These are phyloP conservation scores for Trematomus loennbergii DNA, from an alignment of 2,113 vertebrate genomes.

Conservation along the genomic window DNA sequence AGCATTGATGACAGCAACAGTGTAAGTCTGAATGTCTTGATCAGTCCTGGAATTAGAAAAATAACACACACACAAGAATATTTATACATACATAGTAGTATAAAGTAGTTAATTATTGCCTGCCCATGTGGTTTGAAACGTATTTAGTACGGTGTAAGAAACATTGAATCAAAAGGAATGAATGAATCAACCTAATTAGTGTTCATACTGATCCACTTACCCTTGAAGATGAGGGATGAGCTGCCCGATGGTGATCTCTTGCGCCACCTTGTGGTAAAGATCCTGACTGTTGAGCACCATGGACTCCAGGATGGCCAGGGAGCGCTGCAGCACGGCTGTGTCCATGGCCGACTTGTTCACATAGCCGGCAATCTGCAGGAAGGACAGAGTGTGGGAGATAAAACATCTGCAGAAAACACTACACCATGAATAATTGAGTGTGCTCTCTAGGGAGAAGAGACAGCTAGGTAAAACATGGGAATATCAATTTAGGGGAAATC, in stretches of 20 bases:
- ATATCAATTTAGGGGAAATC: not conserved
- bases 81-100: not conserved
- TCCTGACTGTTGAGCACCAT: conserved; percentile 99
- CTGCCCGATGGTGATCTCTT: conserved; percentile 99
- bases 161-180: not conserved
- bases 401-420: not conserved
- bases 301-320: conserved; percentile 96
- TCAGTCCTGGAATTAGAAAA: conserved; percentile 86
- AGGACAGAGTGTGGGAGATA: not conserved
- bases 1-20: conserved; percentile 97
- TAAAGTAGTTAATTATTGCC: not conserved
- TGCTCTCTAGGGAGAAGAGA: not conserved
- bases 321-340: conserved; percentile 93
- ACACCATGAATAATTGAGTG: not conserved
- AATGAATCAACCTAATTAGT: conserved; percentile 7
- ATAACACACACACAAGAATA: not conserved
- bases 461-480: not conserved
- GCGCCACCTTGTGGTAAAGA: conserved; percentile 98
- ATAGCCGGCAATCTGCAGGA: conserved; percentile 92
- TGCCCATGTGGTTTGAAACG: not conserved
- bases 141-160: not conserved
- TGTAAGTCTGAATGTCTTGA: conserved; percentile 98
- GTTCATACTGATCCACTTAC: conserved; percentile 77
- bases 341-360: conserved; percentile 96
- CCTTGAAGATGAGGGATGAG: conserved; percentile 97